Base-by-base conservation (phyloP, 2,888 invertebrate genomes). In the Caenorhabditis japonica region DNA sequence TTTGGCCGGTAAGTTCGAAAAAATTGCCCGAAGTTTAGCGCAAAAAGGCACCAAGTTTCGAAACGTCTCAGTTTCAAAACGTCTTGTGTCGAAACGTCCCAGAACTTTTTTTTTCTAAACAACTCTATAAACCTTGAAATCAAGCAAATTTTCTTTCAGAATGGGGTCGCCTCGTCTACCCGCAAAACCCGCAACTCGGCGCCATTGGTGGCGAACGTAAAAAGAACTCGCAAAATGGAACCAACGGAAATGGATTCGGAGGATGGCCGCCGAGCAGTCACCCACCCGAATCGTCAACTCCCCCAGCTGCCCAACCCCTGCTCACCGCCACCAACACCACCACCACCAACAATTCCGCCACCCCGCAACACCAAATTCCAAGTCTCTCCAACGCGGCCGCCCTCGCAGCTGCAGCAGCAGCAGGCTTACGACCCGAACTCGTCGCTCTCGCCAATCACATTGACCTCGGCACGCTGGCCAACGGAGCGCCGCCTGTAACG, bases 191-290 rank as follows among this genome's bases (percentile, higher is more conserved):
- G 4, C 55, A 56, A 30, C 73, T 76, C 12, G 78, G 75, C 3
- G 79, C 80, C 1, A 82, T 82, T 8, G 82, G 82, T 12, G 77
- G 75, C 8, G 82, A 80, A 41, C 56, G 82, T 15, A 79, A 77
- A 41, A 81, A 79, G 61, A 64, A 62, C 58, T 27, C 49, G 8
- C 43, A 58, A 19, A 53, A 53, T 15, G 68, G 68, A 12, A 41
- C 21, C 2, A 5, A 17, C 17, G 30, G 15, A 10, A 59, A 52
- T 27, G 71, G 70, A 3, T 76, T 69, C 25, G 61, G 68, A 38
- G 80, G 79, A 1, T 82, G 81, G 80, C 80, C 80, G 12, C 81
- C 81, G 4, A 72, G 75, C 34, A 76, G 77, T 30, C 79, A 81
- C 39, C 81, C 82, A 3, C 82, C 82, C 2, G 82, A 82, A 12